Percentiles rank a stretch among this genome's conserved stretches.
Conservation (phyloP, 2,797 vertebrate genomes). For the Muraenolepis orangiensis region DNA sequence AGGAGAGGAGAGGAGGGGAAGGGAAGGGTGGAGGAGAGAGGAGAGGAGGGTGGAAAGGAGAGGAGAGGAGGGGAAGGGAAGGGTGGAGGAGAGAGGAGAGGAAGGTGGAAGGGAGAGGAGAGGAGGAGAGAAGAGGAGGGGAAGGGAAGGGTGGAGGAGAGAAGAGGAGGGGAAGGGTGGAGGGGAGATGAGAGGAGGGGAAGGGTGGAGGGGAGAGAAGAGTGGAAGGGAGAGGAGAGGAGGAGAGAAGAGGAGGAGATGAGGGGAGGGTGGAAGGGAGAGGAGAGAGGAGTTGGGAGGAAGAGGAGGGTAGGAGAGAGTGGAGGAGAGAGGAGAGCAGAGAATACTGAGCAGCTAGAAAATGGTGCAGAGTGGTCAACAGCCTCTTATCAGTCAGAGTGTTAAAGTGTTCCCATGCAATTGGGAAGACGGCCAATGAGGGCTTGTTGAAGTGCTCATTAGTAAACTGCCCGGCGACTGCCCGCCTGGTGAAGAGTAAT, state of each 20-base stretch:
- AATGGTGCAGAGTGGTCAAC: not conserved
- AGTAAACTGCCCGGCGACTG: slow-evolving; percentile 3
- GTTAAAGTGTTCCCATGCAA: slow-evolving; percentile 27
- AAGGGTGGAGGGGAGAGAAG: too few species aligned
- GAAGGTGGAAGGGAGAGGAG: too few species aligned
- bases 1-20: not conserved
- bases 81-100: not conserved
- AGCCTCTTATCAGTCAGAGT: not conserved
- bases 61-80: not conserved
- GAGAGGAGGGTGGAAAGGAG: not conserved
- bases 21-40: not conserved
- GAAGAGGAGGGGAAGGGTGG: slow-evolving; percentile 14
- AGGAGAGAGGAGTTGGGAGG: too few species aligned
- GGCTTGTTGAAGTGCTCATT: slow-evolving; percentile 19
- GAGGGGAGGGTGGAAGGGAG: too few species aligned
- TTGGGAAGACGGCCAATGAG: slow-evolving; percentile 17
- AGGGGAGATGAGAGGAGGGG: not conserved
- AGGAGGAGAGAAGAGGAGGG: too few species aligned
- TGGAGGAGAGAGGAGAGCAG: not conserved
- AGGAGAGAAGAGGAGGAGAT: not conserved
- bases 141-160: too few species aligned
- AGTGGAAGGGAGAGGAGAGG: too few species aligned
- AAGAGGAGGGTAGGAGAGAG: not conserved
- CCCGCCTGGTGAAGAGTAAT: not conserved
- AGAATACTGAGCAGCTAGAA: slow-evolving; percentile 25